Evolutionary conservation across 2,888 invertebrate species (phyloP), one percentile per base, ranked within the genome.

Genomic region (Galerucella nymphaeae): DNA sequence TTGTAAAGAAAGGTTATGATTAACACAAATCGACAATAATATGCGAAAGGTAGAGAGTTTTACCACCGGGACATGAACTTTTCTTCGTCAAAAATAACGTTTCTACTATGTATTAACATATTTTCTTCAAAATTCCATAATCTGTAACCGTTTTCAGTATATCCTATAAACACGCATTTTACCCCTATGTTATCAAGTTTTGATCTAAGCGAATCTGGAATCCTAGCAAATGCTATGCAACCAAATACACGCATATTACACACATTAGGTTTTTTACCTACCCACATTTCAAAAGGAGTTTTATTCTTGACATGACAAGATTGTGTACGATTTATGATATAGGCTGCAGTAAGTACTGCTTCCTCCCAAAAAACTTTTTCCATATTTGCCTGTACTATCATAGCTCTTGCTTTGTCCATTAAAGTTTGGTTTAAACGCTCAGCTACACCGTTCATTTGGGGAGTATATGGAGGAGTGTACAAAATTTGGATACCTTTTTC

Each of bases 311-410:
- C 70, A 16, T 66, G 45, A 71, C 59, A 65, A 14, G 71, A 74
- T n/a, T 69, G 63, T n/a, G 68, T 75, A 69, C 71, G 63, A 42
- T 74, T 74, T 61, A 53, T 53, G 57, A 75, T 68, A 70, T 75
- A 75, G 16, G 67, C 65, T 42, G 75, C 70, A 41, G 53, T 58
- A 41, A 70, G 45, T 59, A 73, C 67, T 41, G 72, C 23, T 23
- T 23, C 23, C 23, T 23, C 23, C 23, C 23, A 23, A 23, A 23
- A 23, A 23, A 23, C 23, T 23, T 23, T 23, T 23, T 23, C 23
- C 23, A 23, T 23, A 23, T 23, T 23, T 23, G 23, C 23, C 23
- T 23, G 23, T 23, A 23, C 23, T 23, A 23, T 23, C 23, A 23
- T 23, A 2, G 23, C 23, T 23, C 23, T 23, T 23, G 23, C 23